Evolutionary conservation across 2,888 invertebrate genomes (phyloP).

Genomic region (Pocota personata): DNA sequence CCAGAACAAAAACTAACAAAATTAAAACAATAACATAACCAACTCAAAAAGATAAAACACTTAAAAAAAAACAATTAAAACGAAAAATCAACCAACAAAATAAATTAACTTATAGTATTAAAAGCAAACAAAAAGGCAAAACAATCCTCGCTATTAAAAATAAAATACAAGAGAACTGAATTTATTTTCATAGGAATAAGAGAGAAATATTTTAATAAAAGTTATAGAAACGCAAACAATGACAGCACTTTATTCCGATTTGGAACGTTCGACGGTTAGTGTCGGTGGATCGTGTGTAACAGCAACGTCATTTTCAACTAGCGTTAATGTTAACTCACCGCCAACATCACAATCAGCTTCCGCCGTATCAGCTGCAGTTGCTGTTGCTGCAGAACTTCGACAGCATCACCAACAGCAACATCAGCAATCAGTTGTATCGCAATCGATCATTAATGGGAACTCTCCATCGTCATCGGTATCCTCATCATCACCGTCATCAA

Average conservation of each 20-base stretch:
- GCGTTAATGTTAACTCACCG: constrained; percentile 36
- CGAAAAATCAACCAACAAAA: not conserved
- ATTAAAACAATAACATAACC: not conserved
- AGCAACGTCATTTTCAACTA: constrained; percentile 50
- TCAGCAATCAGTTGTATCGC: constrained; percentile 58
- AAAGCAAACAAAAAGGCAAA: not conserved
- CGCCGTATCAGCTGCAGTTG: constrained; percentile 47
- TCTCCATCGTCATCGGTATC: constrained; percentile 48
- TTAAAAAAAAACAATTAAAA: not conserved
- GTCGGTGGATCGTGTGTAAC: constrained; percentile 54
- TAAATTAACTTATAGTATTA: not conserved
- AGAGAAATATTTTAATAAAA: constrained; percentile 7
- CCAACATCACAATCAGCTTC: constrained; percentile 60
- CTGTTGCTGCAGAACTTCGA: constrained; percentile 53
- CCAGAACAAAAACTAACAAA: constrained; percentile 16
- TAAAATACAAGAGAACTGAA: constrained; percentile 40
- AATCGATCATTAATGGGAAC: constrained; percentile 60
- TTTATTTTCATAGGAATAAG: constrained; percentile 38
- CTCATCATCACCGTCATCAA: constrained; percentile 51
- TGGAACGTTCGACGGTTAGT: constrained; percentile 71
- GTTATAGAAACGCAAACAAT: constrained; percentile 50
- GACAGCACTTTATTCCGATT: constrained; percentile 75
- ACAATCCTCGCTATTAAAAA: constrained; percentile 19
- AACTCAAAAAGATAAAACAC: not conserved
- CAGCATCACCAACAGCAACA: constrained; percentile 61